These are phyloP conservation scores for Anas bahamensis DNA, from an alignment of 2,797 vertebrate species.

Conservation along the genomic window DNA sequence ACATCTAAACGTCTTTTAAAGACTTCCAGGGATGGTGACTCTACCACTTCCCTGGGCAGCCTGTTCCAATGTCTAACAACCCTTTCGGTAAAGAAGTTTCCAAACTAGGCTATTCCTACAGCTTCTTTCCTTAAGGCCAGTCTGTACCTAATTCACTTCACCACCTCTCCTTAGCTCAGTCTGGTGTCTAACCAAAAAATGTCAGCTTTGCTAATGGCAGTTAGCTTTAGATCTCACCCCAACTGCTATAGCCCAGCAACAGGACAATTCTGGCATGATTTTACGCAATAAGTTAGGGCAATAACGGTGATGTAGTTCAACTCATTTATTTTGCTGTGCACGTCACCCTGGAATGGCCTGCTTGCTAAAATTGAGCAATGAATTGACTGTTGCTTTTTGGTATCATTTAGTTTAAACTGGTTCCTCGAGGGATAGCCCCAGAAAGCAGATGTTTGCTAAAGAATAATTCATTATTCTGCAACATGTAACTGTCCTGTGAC, in stretches of 20 bases:
- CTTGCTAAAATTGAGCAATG: not conserved
- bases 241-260: not conserved
- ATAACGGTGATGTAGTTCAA: not conserved
- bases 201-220: not conserved
- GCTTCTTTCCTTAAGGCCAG: not conserved
- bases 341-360: not conserved
- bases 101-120: not conserved
- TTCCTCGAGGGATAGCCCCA: not conserved
- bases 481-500: not conserved
- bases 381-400: not conserved
- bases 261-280: not conserved
- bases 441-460: not conserved
- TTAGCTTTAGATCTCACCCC: not conserved
- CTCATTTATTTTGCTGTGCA: not conserved
- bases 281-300: not conserved
- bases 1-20: too few species aligned
- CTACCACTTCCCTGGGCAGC: too few species aligned
- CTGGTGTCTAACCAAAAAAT: not conserved
- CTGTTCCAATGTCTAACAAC: too few species aligned
- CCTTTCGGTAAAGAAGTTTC: not conserved
- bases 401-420: not conserved
- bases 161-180: not conserved
- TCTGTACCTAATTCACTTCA: not conserved
- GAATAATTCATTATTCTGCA: not conserved
- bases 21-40: too few species aligned